Conservation (phyloP, 2,797 vertebrate species). For the Tachyglossus aculeatus region DNA sequence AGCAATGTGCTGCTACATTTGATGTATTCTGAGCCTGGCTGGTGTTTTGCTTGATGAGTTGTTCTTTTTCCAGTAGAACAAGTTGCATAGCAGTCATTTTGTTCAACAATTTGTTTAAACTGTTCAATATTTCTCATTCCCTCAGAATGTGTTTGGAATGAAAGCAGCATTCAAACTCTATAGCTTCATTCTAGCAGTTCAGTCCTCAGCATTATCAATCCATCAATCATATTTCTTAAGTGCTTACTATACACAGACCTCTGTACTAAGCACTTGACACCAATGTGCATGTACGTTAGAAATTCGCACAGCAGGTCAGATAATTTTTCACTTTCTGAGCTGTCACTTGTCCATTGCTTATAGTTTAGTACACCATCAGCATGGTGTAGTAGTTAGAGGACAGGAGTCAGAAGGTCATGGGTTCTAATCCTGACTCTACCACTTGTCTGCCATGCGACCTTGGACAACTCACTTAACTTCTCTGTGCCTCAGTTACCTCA, state of each 20-base stretch:
- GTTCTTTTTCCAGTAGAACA: constrained; percentile 5
- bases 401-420: no score
- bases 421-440: no score
- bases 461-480: no score
- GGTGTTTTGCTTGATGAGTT: background rate
- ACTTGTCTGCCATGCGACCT: no score
- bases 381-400: no score
- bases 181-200: background rate
- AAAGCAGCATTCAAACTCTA: background rate
- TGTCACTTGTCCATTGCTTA: background rate
- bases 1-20: background rate
- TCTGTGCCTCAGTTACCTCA: no score
- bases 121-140: constrained; percentile 15
- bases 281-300: constrained; percentile 3
- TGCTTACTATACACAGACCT: no score
- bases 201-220: background rate
- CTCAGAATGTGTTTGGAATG: background rate
- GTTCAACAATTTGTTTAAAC: constrained; percentile 23
- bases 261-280: no score
- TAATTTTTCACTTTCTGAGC: background rate
- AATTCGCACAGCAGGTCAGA: background rate
- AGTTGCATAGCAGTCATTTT: constrained; percentile 19
- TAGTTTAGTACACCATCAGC: background rate
- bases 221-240: no score
- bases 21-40: background rate